Base-by-base conservation (phyloP, 1,140 invertebrate species). In the Agrypnia vestita region DNA sequence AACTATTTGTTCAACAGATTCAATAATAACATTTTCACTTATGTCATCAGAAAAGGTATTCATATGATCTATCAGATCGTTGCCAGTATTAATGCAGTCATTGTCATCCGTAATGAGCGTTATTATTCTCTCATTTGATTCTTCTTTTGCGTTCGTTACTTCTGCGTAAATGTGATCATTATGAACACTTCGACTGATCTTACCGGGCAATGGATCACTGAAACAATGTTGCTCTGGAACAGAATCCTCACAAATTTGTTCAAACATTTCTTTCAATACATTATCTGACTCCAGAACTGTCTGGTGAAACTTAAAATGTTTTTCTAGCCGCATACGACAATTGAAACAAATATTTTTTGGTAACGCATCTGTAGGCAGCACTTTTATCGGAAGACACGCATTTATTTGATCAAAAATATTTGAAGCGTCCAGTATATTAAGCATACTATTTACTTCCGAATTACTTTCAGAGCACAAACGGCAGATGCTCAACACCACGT, bases 111-210 rank as follows among this genome's bases (percentile, higher is more conserved):
- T 71, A 47, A 71, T 71, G 11, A 74, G 51, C 8, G 71, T 55
- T 56, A 74, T 74, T 55, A 74, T 55, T 56, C 71, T 44, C n/a
- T 53, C 51, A 35, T 74, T 74, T 8, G 56, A 44, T 7, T 55
- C 69, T 21, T 53, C 62, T n/a, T 56, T 78, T 3, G 12, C 8
- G 21, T 78, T 51, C 4, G 64, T 56, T 44, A 79, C 56, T 21
- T 79, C 77, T 44, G 69, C 47, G 21, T 79, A 79, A n/a, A 79
- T 73, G 19, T 79, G 67, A 74, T 79, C 69, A 73, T 73, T 74
- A 15, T 74, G 55, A 61, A 79, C 15, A 51, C 56, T 49, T n/a
- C 13, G 15, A 13, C 25, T 35, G 25, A 35, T 61, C 4, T 49
- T 49, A 17, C 21, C 15, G n/a, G 10, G 9, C 10, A 17, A 21